Conservation (phyloP, 2,797 vertebrate genomes). For the Acestrorhynchus altus region DNA sequence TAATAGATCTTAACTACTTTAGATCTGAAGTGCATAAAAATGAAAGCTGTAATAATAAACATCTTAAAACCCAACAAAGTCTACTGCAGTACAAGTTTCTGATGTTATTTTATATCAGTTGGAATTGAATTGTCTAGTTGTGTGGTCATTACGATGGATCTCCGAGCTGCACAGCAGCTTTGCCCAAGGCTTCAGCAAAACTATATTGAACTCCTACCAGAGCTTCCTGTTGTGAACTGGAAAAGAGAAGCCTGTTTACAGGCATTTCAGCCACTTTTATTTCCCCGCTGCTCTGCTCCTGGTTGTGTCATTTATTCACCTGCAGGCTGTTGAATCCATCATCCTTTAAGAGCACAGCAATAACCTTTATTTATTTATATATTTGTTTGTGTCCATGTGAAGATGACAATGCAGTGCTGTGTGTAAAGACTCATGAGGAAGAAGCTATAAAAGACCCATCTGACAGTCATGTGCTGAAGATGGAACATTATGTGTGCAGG, state of each 20-base stretch:
- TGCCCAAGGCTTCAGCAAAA: not conserved
- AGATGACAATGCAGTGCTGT: slow-evolving; percentile 5
- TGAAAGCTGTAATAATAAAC: too few relatives aligned
- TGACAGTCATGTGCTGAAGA: slow-evolving; percentile 25
- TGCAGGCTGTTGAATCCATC: not conserved
- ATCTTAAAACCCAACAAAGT: too few relatives aligned
- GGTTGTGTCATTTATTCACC: not conserved
- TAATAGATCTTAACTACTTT: too few relatives aligned
- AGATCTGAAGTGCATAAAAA: too few relatives aligned
- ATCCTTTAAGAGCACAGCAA: slow-evolving; percentile 1
- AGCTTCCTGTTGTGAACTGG: not conserved
- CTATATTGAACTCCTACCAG: not conserved
- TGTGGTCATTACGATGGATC: not conserved
- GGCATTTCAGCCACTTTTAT: not conserved
- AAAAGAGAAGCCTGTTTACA: not conserved
- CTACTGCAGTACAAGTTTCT: not conserved
- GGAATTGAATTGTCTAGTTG: not conserved
- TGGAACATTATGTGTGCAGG: not conserved
- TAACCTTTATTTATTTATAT: not conserved
- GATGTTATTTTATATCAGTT: not conserved
- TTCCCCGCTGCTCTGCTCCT: too few relatives aligned
- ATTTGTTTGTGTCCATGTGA: not conserved
- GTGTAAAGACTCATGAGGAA: not conserved
- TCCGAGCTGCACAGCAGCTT: not conserved
- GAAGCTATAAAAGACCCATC: not conserved